Base-by-base conservation (phyloP, 1,140 invertebrate genomes). In the Streblospio benedicti region DNA sequence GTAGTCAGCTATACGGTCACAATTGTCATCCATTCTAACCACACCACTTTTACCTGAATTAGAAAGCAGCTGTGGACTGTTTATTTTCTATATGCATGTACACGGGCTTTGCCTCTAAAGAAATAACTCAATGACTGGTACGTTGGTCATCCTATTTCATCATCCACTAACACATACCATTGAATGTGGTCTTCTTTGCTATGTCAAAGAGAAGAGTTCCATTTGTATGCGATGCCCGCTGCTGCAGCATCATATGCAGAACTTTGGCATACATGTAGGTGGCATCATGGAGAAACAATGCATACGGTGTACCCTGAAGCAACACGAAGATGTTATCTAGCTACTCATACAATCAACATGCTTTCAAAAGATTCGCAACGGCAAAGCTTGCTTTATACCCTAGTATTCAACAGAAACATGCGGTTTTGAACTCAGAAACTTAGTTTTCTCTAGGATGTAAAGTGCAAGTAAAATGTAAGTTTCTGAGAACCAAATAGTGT, bases 271-370 rank as follows among this genome's bases (percentile, higher is more conserved):
- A 60, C 49, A 60, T 18, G 49, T 53, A 60, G 31, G 54, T 51
- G 18, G 59, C 35, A 44, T 60, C 59, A 35, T 60, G 54, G 14
- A 60, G 59, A 28, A 51, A 60, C 4, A 62, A 55, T 16, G 60
- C 31, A 41, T 62, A 62, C 25, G 25, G 27, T 20, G 33, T 41
- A 28, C 43, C 60, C 60, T 62, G 41, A 6, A 52, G 33, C 45
- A 9, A 18, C 12, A 60, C 2, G 54, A 32, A 20, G 49, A 28
- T 51, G 27, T 60, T 31, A 30, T 25, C 6, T 4, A 23, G 27
- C 2, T 43, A 33, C 32, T 9, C 51, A n/a, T n/a, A n/a, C n/a
- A n/a, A n/a, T n/a, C n/a, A n/a, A n/a, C n/a, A n/a, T n/a, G n/a
- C n/a, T n/a, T n/a, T n/a, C n/a, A n/a, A n/a, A n/a, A n/a, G n/a